A percentile compares a stretch with the other conserved stretches of the same genome.
Evolutionary conservation across 2,888 invertebrate genomes (phyloP).

Genomic region (Elysia crispata): DNA sequence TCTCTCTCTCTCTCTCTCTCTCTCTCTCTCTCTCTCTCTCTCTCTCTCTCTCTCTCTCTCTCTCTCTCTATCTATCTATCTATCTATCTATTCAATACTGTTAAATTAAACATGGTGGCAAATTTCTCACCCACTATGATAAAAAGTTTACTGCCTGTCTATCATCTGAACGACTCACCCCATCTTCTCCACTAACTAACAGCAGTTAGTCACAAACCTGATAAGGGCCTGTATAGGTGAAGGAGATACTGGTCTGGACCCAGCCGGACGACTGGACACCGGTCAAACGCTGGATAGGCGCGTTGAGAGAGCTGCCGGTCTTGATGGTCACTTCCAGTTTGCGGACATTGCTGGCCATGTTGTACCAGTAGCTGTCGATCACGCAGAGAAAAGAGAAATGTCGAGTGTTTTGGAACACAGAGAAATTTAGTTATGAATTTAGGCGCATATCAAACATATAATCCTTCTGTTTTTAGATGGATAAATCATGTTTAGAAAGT

Average conservation of each 20-base stretch:
- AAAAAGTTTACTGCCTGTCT: too few species aligned
- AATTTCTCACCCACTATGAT: too few species aligned
- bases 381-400: not conserved
- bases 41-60: too few species aligned
- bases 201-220: constrained; percentile 39
- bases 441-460: not conserved
- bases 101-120: too few species aligned
- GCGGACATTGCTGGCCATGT: constrained; percentile 39
- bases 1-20: too few species aligned
- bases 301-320: not conserved
- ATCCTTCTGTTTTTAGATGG: too few species aligned
- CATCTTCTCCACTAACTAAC: too few species aligned
- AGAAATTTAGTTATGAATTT: not conserved
- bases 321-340: constrained; percentile 28
- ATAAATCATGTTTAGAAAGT: too few species aligned
- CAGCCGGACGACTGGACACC: constrained; percentile 59
- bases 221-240: constrained; percentile 30
- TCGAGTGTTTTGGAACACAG: not conserved
- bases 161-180: too few species aligned
- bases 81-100: too few species aligned
- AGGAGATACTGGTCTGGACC: constrained; percentile 43
- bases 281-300: not conserved
- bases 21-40: too few species aligned
- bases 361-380: constrained; percentile 40
- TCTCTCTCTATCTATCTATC: too few species aligned